phyloP scores from a whole-genome alignment of 2,797 vertebrate genomes.

The Xenentodon cancila region DNA sequence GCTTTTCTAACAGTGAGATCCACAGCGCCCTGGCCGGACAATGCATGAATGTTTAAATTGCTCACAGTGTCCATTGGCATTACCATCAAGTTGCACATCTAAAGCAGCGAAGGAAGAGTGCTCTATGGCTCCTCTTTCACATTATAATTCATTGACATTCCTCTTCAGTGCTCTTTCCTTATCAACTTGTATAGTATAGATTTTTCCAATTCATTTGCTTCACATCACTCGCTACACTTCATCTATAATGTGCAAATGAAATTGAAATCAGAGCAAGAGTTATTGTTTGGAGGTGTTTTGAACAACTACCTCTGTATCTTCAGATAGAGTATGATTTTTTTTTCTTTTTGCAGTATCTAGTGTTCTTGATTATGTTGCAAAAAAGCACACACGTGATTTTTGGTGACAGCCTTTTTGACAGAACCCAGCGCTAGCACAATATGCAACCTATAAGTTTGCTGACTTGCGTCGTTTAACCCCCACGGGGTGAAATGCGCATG shows the following conservation, averaged over 20 bases:
- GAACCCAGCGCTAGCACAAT: conserved; percentile 43
- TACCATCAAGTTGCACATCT: conserved; percentile 84
- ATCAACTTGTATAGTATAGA: conserved; percentile 54
- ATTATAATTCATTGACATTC: conserved; percentile 75
- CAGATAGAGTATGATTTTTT: not conserved
- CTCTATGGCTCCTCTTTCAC: conserved; percentile 68
- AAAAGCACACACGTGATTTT: conserved; percentile 19
- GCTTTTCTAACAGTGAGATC: conserved; percentile 83
- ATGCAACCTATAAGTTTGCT: conserved; percentile 50
- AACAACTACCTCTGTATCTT: conserved; percentile 4
- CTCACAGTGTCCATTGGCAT: conserved; percentile 86
- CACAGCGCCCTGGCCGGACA: conserved; percentile 83
- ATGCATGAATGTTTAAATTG: conserved; percentile 91
- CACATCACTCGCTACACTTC: conserved; percentile 43
- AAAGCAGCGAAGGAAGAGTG: conserved; percentile 69
- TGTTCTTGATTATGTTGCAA: conserved; percentile 27
- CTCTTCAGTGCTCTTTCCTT: conserved; percentile 66
- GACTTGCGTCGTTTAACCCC: conserved; percentile 57
- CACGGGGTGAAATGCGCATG: conserved; percentile 47
- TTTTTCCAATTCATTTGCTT: conserved; percentile 44
- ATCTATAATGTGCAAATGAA: conserved; percentile 52
- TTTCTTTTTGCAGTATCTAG: not conserved
- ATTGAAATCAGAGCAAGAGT: conserved; percentile 12
- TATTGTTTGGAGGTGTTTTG: conserved; percentile 20
- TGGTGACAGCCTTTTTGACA: conserved; percentile 40